These are phyloP conservation scores for Habrosyne pyritoides DNA, from an alignment of 2,888 invertebrate genomes.

Conservation along the genomic window DNA sequence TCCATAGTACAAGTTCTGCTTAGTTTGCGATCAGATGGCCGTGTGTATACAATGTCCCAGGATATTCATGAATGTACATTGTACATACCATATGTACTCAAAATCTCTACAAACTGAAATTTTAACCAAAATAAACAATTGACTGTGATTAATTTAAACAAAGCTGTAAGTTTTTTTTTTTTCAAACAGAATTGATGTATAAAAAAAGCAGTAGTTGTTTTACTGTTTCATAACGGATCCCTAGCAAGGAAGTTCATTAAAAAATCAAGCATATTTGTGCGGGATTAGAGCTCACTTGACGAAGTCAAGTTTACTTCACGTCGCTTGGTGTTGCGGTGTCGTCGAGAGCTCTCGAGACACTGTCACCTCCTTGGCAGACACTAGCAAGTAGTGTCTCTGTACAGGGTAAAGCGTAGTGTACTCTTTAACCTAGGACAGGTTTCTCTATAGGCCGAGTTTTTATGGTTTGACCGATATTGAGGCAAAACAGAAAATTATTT, in stretches of 20 bases:
- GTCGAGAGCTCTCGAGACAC: slow-evolving; percentile 31
- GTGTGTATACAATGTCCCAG: no score
- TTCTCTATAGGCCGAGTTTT: not conserved
- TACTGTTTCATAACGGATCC: not conserved
- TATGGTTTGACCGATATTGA: not conserved
- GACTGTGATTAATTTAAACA: no score
- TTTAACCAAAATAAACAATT: no score
- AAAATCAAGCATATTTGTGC: slow-evolving; percentile 48
- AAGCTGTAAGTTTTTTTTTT: no score
- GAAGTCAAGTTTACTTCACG: slow-evolving; percentile 5
- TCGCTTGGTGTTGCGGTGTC: slow-evolving; percentile 12
- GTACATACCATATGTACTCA: no score
- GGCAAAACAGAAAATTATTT: not conserved
- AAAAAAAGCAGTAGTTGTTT: not conserved
- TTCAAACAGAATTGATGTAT: no score
- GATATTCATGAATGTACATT: no score
- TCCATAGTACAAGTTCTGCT: no score
- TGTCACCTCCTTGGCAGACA: slow-evolving; percentile 20
- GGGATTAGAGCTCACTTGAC: slow-evolving; percentile 33
- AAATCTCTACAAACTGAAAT: no score
- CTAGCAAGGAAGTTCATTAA: slow-evolving; percentile 35
- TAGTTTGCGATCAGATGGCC: no score
- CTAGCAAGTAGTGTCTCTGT: slow-evolving; percentile 28
- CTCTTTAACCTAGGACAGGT: not conserved
- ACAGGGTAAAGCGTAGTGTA: not conserved